Conservation (phyloP, 2,797 vertebrate species). For the Sebastes trivittatus region DNA sequence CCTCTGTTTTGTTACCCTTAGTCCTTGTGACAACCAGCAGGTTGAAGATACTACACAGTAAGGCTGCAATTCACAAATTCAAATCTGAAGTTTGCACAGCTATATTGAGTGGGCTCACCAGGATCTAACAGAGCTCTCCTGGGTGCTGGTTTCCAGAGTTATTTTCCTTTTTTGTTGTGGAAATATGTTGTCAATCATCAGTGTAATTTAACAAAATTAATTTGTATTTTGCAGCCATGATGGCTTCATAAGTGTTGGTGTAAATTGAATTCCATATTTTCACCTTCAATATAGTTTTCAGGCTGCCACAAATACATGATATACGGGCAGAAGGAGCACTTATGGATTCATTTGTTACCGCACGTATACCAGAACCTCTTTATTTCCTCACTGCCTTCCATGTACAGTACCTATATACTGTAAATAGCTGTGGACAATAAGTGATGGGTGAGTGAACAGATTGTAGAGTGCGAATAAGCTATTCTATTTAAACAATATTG, state of each 20-base stretch:
- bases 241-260: neutral
- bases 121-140: conserved; percentile 26
- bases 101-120: conserved; percentile 29
- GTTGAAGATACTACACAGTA: conserved; percentile 48
- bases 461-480: conserved; percentile 44
- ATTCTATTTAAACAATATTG: conserved; percentile 59
- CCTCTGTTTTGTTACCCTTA: conserved; percentile 71
- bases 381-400: conserved; percentile 30
- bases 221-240: conserved; percentile 2
- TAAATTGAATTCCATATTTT: conserved; percentile 39
- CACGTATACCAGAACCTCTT: conserved; percentile 35
- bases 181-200: conserved; percentile 16
- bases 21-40: conserved; percentile 67
- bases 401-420: conserved; percentile 29
- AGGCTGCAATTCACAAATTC: conserved; percentile 45
- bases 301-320: conserved; percentile 7
- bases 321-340: conserved; percentile 38
- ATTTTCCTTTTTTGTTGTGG: conserved; percentile 6
- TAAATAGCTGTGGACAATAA: conserved; percentile 36
- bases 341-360: conserved; percentile 42
- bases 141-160: conserved; percentile 14
- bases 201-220: conserved; percentile 8
- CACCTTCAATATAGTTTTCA: conserved; percentile 19
- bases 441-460: conserved; percentile 41
- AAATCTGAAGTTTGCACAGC: conserved; percentile 54